These are phyloP conservation scores for Armadillidium nasatum DNA, from an alignment of 1,140 invertebrate genomes.

Conservation along the genomic window DNA sequence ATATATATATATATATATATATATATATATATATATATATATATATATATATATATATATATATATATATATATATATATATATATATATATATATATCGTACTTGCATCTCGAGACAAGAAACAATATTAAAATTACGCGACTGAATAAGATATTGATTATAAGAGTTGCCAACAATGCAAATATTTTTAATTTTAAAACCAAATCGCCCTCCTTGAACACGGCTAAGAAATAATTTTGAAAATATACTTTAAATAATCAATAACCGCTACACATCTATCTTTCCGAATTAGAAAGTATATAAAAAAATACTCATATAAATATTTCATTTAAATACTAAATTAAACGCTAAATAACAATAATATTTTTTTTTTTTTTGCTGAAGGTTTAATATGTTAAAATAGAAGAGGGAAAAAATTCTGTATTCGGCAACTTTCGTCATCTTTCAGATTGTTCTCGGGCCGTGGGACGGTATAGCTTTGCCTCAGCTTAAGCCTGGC, in stretches of 20 bases:
- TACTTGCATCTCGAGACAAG: constrained; percentile 2
- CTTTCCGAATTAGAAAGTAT: too few relatives aligned
- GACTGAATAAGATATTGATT: constrained; percentile 13
- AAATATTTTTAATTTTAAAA: constrained; percentile 13
- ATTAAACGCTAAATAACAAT: too few relatives aligned
- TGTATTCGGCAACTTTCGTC: constrained; percentile 2
- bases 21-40: neutral
- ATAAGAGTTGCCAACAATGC: constrained; percentile 12
- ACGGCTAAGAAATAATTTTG: neutral
- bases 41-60: neutral
- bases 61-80: constrained; percentile 8
- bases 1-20: neutral
- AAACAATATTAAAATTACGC: constrained; percentile 14
- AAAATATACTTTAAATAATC: too few relatives aligned
- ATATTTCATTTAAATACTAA: too few relatives aligned
- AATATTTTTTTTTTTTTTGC: too few relatives aligned
- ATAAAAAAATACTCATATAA: too few relatives aligned
- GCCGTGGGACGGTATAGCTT: constrained; percentile 7
- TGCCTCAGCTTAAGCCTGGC: constrained; percentile 2
- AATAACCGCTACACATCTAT: too few relatives aligned
- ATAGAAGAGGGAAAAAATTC: neutral
- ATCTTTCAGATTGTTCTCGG: constrained; percentile 12
- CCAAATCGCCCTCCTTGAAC: neutral
- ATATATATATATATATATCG: constrained; percentile 13
- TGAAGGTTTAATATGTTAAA: too few relatives aligned